These are phyloP conservation scores for Neogobius melanostomus DNA, from an alignment of 2,113 vertebrate species.

Conservation along the genomic window DNA sequence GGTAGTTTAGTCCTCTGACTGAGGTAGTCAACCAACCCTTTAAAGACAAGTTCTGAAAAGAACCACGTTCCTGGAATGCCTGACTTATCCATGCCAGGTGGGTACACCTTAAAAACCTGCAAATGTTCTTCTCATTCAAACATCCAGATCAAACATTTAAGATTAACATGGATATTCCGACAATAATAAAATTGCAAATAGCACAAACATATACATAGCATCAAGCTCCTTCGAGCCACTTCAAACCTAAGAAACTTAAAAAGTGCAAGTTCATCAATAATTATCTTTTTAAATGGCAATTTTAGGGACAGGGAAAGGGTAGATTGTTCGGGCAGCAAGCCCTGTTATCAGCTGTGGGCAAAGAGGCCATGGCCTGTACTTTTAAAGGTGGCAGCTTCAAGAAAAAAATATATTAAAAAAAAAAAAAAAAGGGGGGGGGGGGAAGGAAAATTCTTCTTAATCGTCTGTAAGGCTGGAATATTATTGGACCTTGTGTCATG, in stretches of 20 bases:
- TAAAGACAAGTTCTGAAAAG: conserved; percentile 99
- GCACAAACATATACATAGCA: conserved; percentile 85
- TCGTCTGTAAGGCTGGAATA: conserved; percentile 84
- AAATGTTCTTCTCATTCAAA: conserved; percentile 86
- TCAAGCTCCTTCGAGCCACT: conserved; percentile 85
- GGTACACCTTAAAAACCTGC: conserved; percentile 98
- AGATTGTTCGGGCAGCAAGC: conserved; percentile 74
- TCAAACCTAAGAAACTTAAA: conserved; percentile 82
- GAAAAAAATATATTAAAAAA: conserved; percentile 9
- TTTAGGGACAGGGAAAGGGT: conserved; percentile 67
- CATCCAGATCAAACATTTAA: conserved; percentile 93
- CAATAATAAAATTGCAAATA: conserved; percentile 79
- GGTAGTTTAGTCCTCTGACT: conserved; percentile 99
- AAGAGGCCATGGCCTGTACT: conserved; percentile 64
- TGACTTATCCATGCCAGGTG: conserved; percentile 99
- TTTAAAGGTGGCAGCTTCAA: conserved; percentile 72
- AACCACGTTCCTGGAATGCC: conserved; percentile 99
- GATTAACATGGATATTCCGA: conserved; percentile 89
- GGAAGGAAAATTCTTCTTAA: conserved; percentile 86
- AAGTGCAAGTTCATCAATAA: conserved; percentile 80
- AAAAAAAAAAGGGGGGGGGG: conserved; percentile 25
- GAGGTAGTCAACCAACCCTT: conserved; percentile 99
- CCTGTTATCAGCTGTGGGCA: conserved; percentile 39
- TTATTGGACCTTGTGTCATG: conserved; percentile 83
- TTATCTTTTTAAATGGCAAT: conserved; percentile 73